These are phyloP conservation scores for Dorcus parallelipipedus DNA, from an alignment of 2,888 invertebrate species.

Conservation along the genomic window DNA sequence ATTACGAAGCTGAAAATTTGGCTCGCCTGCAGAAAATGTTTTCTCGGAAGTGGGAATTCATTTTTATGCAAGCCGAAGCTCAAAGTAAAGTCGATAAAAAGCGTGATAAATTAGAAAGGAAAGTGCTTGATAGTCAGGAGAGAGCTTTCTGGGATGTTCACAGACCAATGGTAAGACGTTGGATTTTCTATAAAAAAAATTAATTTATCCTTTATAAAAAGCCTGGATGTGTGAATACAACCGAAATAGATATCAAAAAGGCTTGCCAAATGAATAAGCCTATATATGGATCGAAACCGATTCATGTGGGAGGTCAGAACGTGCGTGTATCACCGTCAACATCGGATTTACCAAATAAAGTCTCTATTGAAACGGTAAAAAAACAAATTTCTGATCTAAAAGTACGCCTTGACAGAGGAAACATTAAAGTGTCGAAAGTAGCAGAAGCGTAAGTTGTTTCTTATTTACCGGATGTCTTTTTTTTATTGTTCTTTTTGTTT, in stretches of 20 bases:
- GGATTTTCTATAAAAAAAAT: neutral
- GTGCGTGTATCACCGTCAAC: slow-evolving; percentile 56
- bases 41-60: slow-evolving; percentile 99
- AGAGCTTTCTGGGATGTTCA: slow-evolving; percentile 99
- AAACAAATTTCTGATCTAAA: slow-evolving; percentile 72
- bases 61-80: slow-evolving; percentile 96
- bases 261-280: slow-evolving; percentile 68
- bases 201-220: slow-evolving; percentile 40
- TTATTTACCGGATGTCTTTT: neutral
- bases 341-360: slow-evolving; percentile 40
- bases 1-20: slow-evolving; percentile 98
- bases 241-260: slow-evolving; percentile 97
- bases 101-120: slow-evolving; percentile 94
- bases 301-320: slow-evolving; percentile 31
- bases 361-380: slow-evolving; percentile 50
- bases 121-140: slow-evolving; percentile 98
- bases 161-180: slow-evolving; percentile 80
- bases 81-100: slow-evolving; percentile 97
- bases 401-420: slow-evolving; percentile 78
- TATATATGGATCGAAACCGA: slow-evolving; percentile 43
- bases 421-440: slow-evolving; percentile 89
- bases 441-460: slow-evolving; percentile 78
- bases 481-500: too few species aligned
- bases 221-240: slow-evolving; percentile 99
- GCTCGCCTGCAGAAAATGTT: slow-evolving; percentile 98